A percentile compares a stretch with the other conserved stretches of the same genome.
Evolutionary conservation across 2,888 invertebrate species (phyloP).

Genomic region (Athalia circularis): DNA sequence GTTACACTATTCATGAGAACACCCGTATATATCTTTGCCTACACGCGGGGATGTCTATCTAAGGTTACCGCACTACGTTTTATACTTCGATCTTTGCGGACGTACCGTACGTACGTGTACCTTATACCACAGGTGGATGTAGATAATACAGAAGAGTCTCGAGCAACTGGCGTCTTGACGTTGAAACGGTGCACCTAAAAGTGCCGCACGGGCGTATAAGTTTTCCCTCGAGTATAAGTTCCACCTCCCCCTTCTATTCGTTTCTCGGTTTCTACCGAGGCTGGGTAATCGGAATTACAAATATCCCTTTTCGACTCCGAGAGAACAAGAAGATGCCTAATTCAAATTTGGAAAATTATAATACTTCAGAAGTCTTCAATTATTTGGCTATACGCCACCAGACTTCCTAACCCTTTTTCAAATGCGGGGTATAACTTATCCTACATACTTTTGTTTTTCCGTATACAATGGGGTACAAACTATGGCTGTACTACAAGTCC

Average conservation of each 20-base stretch:
- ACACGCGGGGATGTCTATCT: slow-evolving; percentile 31
- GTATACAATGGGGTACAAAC: background rate
- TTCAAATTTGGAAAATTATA: slow-evolving; percentile 60
- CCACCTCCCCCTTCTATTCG: slow-evolving; percentile 47
- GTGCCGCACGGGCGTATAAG: slow-evolving; percentile 63
- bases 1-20: slow-evolving; percentile 72
- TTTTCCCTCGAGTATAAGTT: slow-evolving; percentile 54
- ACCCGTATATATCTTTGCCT: slow-evolving; percentile 65
- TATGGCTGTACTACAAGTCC: background rate
- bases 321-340: slow-evolving; percentile 49
- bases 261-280: background rate
- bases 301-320: slow-evolving; percentile 57
- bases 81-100: slow-evolving; percentile 40
- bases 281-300: slow-evolving; percentile 71
- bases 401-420: background rate
- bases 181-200: slow-evolving; percentile 62
- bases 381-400: background rate
- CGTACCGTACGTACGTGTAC: slow-evolving; percentile 54
- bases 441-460: background rate
- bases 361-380: slow-evolving; percentile 48
- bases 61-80: slow-evolving; percentile 15
- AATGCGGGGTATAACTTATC: background rate
- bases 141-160: slow-evolving; percentile 31
- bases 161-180: slow-evolving; percentile 48
- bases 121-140: slow-evolving; percentile 50